Base-by-base conservation (phyloP, 2,888 invertebrate species). In the Chaitophorus viminalis region DNA sequence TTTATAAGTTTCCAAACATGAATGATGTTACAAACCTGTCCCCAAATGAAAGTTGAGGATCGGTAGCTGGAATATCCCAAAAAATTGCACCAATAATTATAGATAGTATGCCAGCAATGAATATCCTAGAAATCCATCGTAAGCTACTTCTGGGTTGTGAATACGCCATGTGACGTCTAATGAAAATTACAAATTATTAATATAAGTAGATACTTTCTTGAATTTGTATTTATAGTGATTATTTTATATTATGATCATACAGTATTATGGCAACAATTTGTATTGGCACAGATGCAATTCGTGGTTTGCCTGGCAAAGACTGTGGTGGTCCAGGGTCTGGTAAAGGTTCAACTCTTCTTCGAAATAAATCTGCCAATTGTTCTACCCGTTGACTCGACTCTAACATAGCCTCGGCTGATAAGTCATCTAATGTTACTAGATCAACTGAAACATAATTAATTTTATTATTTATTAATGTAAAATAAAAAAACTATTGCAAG, bases 381-480 rank as follows among this genome's bases (percentile, higher is more conserved):
- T 97, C 97, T 90, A 98, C 97, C 90, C 98, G 94, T 89, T 97
- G 97, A 17, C 97, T 97, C 0, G 98, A 98, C 92, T 98, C 98
- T 87, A 97, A 92, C 95, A 98, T 96, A 39, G 98, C 98, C 90
- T 98, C 98, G 5, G 97, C 96, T 6, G 98, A 97, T 83, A 98
- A 92, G 91, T 97, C 97, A 91, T 98, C 98, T 90, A 98, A 92
- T 0, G 98, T 98, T 33, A 98, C 98, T 90, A 98, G 92, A 92
- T 98, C 98, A 92, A 98, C 98, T 98, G 91, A 3, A 93, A 92
- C 17, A 89, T 6, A 25, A 25, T 25, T 39, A 8, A 52, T 3
- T 3, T 52, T 9, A 52, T 5, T 25, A 18, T 60, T 60, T 60
- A 21, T 60, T 60, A 60, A 60, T 60, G 0, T 21, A 18, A 60